Percentiles rank a stretch among this genome's conserved stretches.
phyloP scores from a whole-genome alignment of 2,888 invertebrate genomes.

The Harpalus rufipes region DNA sequence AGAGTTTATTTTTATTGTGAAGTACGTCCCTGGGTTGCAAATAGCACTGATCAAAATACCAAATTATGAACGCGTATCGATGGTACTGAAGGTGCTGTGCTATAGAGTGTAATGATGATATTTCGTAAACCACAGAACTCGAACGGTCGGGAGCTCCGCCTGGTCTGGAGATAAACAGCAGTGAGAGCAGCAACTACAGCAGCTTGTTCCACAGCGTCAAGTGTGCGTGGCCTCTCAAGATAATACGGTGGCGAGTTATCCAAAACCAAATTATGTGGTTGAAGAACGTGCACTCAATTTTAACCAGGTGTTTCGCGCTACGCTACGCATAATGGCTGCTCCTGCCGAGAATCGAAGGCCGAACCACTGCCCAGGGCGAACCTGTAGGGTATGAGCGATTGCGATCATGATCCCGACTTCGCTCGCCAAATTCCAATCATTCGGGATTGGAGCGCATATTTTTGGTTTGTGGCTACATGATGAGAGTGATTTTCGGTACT shows the following conservation, averaged over 20 bases:
- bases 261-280: slow-evolving; percentile 62
- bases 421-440: slow-evolving; percentile 58
- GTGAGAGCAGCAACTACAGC: slow-evolving; percentile 19
- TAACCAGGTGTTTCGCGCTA: slow-evolving; percentile 60
- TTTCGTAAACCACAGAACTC: slow-evolving; percentile 63
- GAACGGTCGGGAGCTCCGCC: slow-evolving; percentile 5
- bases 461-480: slow-evolving; percentile 43
- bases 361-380: neutral
- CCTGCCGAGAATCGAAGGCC: neutral
- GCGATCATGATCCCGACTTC: slow-evolving; percentile 20
- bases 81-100: slow-evolving; percentile 8
- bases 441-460: slow-evolving; percentile 34
- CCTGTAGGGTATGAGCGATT: neutral
- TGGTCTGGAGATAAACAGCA: slow-evolving; percentile 29
- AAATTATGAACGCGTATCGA: slow-evolving; percentile 61
- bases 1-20: too few relatives aligned
- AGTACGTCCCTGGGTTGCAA: slow-evolving; percentile 37
- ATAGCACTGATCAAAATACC: slow-evolving; percentile 47
- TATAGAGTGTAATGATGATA: slow-evolving; percentile 39
- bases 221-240: slow-evolving; percentile 48
- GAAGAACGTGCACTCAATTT: slow-evolving; percentile 63
- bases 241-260: slow-evolving; percentile 63
- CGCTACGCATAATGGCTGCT: slow-evolving; percentile 19
- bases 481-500: slow-evolving; percentile 15
- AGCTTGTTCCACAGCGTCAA: slow-evolving; percentile 33